phyloP scores from a whole-genome alignment of 2,888 invertebrate species.

The Heteromyza rotundicornis region DNA sequence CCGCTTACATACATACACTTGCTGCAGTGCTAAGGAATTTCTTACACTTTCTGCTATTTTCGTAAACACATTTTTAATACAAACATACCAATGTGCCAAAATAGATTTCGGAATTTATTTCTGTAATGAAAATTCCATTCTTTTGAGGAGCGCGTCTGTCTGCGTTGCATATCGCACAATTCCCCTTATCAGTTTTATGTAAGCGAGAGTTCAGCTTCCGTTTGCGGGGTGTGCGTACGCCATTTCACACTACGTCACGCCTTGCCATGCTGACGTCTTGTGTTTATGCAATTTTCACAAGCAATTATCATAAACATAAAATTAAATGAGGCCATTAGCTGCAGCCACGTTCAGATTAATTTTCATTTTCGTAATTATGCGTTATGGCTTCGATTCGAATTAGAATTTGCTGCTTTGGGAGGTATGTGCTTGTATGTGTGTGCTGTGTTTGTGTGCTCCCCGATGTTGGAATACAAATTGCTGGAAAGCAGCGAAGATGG shows the following conservation, averaged over 20 bases:
- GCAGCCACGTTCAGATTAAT: constrained; percentile 2
- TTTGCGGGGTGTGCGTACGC: background rate
- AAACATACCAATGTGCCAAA: background rate
- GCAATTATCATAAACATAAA: constrained; percentile 51
- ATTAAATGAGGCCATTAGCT: constrained; percentile 37
- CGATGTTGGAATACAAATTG: no score
- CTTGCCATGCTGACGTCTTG: background rate
- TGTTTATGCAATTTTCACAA: constrained; percentile 35
- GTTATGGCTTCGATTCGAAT: no score
- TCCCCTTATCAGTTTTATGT: background rate
- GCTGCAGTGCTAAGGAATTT: background rate
- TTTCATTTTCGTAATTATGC: background rate
- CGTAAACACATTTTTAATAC: background rate
- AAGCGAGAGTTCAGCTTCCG: background rate
- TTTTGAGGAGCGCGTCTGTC: no score
- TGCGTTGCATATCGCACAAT: background rate
- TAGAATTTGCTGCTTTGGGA: no score
- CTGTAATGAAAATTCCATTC: background rate
- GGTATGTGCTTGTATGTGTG: no score
- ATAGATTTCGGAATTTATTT: background rate
- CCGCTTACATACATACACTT: background rate
- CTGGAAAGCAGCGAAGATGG: no score
- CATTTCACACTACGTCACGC: background rate
- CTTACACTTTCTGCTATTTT: background rate
- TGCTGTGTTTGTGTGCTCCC: no score